phyloP scores from a whole-genome alignment of 2,113 vertebrate genomes.

The Delphinus delphis region DNA sequence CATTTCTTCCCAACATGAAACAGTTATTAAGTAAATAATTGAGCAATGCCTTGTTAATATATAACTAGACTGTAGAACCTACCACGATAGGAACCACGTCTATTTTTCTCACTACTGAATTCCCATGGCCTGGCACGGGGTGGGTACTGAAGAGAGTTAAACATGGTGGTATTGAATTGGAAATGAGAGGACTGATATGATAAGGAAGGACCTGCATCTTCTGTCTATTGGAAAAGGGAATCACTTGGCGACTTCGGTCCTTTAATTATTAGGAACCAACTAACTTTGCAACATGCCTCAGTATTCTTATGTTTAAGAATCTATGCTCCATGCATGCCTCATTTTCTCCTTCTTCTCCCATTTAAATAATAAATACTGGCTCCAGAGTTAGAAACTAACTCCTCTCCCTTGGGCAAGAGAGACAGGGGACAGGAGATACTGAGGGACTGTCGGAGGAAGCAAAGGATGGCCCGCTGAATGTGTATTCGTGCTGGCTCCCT shows the following conservation, averaged over 20 bases:
- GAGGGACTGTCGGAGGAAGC: neutral
- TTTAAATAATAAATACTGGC: neutral
- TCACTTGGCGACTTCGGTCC: neutral
- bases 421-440: neutral
- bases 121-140: too few relatives aligned
- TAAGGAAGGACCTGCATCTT: neutral
- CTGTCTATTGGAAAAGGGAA: neutral
- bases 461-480: neutral
- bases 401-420: neutral
- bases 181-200: neutral
- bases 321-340: rapidly evolving
- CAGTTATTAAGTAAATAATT: neutral
- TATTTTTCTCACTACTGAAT: neutral
- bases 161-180: neutral
- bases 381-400: neutral
- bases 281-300: neutral
- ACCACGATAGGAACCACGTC: neutral
- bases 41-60: neutral
- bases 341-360: neutral
- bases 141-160: neutral
- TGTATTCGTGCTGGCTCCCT: neutral
- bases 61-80: neutral
- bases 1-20: neutral
- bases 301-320: neutral
- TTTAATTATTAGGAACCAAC: neutral